Conservation (phyloP, 2,113 vertebrate species). For the Salvelinus sp. region DNA sequence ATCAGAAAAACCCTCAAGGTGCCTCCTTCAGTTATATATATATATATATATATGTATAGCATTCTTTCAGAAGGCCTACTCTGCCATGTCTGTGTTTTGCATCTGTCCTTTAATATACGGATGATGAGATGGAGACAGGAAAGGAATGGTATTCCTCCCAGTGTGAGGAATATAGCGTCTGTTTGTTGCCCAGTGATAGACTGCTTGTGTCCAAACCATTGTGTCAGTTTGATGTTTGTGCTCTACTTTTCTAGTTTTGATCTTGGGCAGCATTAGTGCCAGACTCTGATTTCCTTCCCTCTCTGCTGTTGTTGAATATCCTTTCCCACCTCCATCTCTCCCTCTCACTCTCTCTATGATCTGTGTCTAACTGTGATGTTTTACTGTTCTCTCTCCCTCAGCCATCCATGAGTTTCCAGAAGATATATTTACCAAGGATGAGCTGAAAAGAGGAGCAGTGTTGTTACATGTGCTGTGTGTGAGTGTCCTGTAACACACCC, state of each 20-base stretch:
- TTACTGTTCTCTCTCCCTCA: constrained; percentile 24
- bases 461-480: constrained; percentile 76
- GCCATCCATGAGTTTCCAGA: constrained; percentile 79
- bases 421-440: constrained; percentile 77
- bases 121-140: background rate
- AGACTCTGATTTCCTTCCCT: constrained; percentile 1
- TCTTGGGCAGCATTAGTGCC: background rate
- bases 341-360: background rate
- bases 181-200: background rate
- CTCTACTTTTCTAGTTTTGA: background rate
- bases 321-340: constrained; percentile 15
- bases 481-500: constrained; percentile 40
- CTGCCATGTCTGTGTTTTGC: background rate
- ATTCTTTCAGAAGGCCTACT: background rate
- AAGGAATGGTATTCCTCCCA: background rate
- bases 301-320: constrained; percentile 2
- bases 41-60: no score
- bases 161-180: background rate
- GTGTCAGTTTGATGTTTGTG: background rate
- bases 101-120: background rate
- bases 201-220: constrained; percentile 1
- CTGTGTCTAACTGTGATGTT: background rate
- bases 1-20: no score
- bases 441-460: constrained; percentile 72
- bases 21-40: no score